Percentiles rank a stretch among this genome's conserved stretches.
phyloP scores from a whole-genome alignment of 2,888 invertebrate species.

The Mesochorus sp. region DNA sequence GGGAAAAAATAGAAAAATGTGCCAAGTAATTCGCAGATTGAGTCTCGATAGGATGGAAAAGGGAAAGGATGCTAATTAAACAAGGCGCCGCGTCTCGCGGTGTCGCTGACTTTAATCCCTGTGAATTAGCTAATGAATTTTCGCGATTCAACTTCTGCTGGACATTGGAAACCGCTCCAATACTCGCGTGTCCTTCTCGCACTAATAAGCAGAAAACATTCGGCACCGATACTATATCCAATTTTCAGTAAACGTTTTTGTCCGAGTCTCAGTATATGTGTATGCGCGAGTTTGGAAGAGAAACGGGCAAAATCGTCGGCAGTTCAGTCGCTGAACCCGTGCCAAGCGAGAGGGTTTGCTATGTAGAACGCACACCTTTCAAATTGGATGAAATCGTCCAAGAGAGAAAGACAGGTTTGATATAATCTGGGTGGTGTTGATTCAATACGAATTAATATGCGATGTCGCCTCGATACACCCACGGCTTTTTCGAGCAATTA shows the following conservation, averaged over 20 bases:
- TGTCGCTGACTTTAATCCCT: constrained; percentile 42
- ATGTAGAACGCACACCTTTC: background rate
- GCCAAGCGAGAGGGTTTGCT: constrained; percentile 18
- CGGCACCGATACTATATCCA: background rate
- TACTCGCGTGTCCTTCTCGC: constrained; percentile 2
- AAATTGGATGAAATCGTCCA: constrained; percentile 40
- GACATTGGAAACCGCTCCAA: constrained; percentile 7
- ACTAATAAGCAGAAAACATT: background rate
- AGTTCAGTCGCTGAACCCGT: constrained; percentile 50
- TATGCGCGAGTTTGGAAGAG: background rate
- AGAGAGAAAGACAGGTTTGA: background rate
- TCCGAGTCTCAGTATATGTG: background rate
- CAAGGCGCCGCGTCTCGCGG: constrained; percentile 49
- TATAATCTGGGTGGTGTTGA: background rate
- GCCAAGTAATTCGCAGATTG: constrained; percentile 34
- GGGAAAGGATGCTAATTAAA: constrained; percentile 40
- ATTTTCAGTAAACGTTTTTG: background rate
- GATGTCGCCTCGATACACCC: background rate
- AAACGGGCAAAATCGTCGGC: constrained; percentile 13
- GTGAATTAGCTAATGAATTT: constrained; percentile 61
- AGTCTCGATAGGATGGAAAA: constrained; percentile 43
- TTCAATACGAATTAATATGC: constrained; percentile 12
- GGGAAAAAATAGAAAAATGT: background rate
- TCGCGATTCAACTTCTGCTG: constrained; percentile 10
- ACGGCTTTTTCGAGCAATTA: constrained; percentile 31